Evolutionary conservation across 2,113 vertebrate species (phyloP), one percentile per base, ranked within the genome.

Genomic region (Macaca nemestrina): DNA sequence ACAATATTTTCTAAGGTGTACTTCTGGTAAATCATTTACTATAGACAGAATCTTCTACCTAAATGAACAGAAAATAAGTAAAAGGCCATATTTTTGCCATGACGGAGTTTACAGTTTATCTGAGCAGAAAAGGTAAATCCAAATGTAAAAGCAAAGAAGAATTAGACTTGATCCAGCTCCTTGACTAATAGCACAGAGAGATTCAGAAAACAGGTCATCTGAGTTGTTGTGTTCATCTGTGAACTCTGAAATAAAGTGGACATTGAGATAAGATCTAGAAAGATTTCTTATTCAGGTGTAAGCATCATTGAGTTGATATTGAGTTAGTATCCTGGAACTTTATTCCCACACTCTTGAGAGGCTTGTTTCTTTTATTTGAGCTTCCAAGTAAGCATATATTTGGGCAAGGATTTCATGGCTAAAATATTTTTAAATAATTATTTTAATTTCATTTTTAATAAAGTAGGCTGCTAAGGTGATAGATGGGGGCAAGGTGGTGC

Each of bases 371-470:
- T 61, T 45, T 59, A 55, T 89, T 92, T 92, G 20, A 79, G 20
- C 16, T 89, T 94, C 64, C 67, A 82, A 8, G 6, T 82, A 73
- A 82, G 17, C 86, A 25, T 79, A 64, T 76, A 95, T 87, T 93
- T 95, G 22, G 23, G 27, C 18, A 48, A 86, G 20, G 13, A 5
- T 86, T 76, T 17, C 32, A 35, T 83, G 22, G 10, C 20, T 88
- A 88, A 90, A 94, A 59, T 76, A 59, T 55, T 73, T 87, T 38
- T 72, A 86, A 70, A 48, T 55, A 14, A 64, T 17, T 9, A 73
- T 59, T 72, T 90, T 83, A 55, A 72, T 81, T 75, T 87, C 50
- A 48, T n/a, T 43, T 92, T 95, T 86, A 94, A 45, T 90, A 76
- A 64, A 3, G 2, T 48, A 4, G 50, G 7, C 48, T 35, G 5